Evolutionary conservation across 2,888 invertebrate species (phyloP), one percentile per base, ranked within the genome.

Genomic region (Eupithecia exiguata): DNA sequence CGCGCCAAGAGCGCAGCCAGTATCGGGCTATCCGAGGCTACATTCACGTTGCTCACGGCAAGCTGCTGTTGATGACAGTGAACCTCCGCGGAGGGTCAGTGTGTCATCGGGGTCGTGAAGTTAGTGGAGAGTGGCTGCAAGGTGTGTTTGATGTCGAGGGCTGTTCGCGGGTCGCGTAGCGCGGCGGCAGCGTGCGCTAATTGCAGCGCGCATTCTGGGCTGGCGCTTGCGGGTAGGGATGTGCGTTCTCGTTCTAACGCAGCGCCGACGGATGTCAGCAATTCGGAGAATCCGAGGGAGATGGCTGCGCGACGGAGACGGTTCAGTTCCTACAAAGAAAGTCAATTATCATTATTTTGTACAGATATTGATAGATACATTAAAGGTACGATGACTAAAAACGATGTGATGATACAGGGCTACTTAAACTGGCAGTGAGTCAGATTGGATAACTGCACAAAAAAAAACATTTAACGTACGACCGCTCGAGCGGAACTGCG

Each of bases 211-310:
- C 98, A 98, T 87, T 99, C 98, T 0, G 98, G 97, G 87, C 98
- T 97, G 18, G 97, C 95, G 75, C 95, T 95, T 16, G 96, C 95
- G 0, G 98, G 97, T 71, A 99, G 92, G 72, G 97, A 93, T 0
- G 96, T 96, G 83, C 98, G 97, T 89, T 99, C 99, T 71, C 98
- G 96, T 84, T 99, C 99, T 79, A 99, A 95, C 77, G 99, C 97
- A 71, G 95, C 95, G 0, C 98, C 98, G 84, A 99, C 95, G 1
- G 98, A 97, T 78, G 97, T 97, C 30, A 99, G 92, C 43, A 99
- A 94, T 83, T 98, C 98, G 1, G 97, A 95, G 90, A 99, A 99
- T 0, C 99, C 99, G 78, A 99, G 96, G 0, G 98, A 97, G 70
- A 99, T 95, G 0, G 99, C 99, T 36, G 98, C 98, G 80, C 98